Evolutionary conservation across 23 tunicate species (phyloP).

Genomic region (Styela plicata): DNA sequence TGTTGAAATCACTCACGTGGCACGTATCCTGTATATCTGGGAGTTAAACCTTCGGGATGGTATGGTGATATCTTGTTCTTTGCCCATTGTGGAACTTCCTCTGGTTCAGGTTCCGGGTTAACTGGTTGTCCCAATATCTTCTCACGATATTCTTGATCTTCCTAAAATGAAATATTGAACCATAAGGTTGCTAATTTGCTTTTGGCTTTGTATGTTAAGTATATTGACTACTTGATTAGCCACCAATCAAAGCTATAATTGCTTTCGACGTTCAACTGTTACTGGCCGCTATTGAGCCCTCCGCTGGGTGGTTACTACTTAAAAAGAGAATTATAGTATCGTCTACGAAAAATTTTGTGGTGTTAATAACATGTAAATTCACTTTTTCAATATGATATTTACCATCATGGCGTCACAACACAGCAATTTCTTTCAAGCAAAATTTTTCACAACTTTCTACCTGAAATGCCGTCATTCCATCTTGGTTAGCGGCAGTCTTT

Average conservation of each 20-base stretch:
- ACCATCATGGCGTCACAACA: too few relatives aligned
- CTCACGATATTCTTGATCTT: slow-evolving; percentile 18
- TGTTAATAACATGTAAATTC: too few relatives aligned
- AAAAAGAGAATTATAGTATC: too few relatives aligned
- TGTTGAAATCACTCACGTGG: slow-evolving; percentile 31
- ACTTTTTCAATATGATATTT: too few relatives aligned
- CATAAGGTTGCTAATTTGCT: not conserved
- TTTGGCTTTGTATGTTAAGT: not conserved
- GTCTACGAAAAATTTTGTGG: too few relatives aligned
- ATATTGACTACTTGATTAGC: not conserved
- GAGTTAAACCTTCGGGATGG: slow-evolving; percentile 14
- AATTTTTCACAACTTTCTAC: not conserved
- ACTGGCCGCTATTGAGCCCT: too few relatives aligned
- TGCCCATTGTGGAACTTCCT: slow-evolving; percentile 23
- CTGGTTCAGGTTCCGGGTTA: slow-evolving; percentile 4
- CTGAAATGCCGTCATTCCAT: slow-evolving; percentile 13
- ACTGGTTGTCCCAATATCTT: slow-evolving; percentile 1
- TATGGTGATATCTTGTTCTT: slow-evolving; percentile 9
- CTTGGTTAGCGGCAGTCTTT: slow-evolving; percentile 12
- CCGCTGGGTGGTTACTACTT: too few relatives aligned
- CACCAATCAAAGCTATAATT: too few relatives aligned
- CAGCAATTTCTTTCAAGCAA: too few relatives aligned
- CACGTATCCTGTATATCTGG: slow-evolving; percentile 27
- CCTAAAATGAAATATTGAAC: too few relatives aligned
- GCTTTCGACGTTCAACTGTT: too few relatives aligned